A percentile compares a stretch with the other conserved stretches of the same genome.
These are phyloP conservation scores for Isurus oxyrinchus DNA, from an alignment of 2,113 vertebrate species.

Conservation along the genomic window DNA sequence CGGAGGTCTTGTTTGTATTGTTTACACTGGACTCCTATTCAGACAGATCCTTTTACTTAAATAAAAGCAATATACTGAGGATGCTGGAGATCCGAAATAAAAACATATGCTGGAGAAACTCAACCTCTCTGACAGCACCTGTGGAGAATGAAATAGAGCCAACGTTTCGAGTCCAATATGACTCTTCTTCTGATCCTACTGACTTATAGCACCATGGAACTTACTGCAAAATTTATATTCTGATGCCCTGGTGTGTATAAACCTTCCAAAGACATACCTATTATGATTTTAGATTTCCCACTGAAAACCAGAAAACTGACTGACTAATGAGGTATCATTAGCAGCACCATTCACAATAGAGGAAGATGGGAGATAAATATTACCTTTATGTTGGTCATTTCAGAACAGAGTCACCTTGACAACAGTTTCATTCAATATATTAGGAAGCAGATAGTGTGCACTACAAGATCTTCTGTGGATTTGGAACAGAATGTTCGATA, in stretches of 20 bases:
- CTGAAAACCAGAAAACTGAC: background rate
- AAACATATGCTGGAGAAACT: too few species aligned
- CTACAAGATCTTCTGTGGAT: background rate
- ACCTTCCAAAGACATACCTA: background rate
- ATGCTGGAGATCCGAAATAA: too few species aligned
- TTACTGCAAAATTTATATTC: background rate
- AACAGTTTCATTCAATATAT: background rate
- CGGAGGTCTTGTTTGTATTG: too few species aligned
- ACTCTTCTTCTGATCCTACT: background rate
- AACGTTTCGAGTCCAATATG: too few species aligned
- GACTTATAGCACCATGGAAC: background rate
- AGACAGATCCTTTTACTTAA: background rate
- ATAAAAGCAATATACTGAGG: too few species aligned
- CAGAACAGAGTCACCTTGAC: background rate
- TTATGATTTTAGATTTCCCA: background rate
- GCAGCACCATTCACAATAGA: background rate
- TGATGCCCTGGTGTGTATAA: background rate
- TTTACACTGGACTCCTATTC: background rate
- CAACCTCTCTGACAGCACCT: too few species aligned
- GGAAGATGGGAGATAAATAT: background rate
- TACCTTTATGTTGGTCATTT: background rate
- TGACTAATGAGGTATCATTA: background rate
- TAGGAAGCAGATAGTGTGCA: background rate
- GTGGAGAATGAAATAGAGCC: too few species aligned
- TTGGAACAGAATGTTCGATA: background rate